Conservation (phyloP, 2,797 vertebrate species). For the Ateles fusciceps region DNA sequence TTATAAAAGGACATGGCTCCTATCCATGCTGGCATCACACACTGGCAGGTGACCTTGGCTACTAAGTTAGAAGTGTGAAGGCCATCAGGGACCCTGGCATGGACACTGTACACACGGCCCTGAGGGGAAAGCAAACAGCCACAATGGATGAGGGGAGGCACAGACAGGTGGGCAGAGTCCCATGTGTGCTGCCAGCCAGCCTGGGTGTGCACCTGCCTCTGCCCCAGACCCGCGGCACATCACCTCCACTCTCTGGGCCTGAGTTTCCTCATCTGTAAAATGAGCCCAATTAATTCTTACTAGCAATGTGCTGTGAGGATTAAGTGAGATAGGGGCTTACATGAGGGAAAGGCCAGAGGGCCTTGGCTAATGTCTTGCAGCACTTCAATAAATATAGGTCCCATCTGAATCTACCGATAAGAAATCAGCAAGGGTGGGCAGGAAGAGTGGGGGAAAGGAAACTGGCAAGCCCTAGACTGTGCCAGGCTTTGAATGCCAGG, state of each 20-base stretch:
- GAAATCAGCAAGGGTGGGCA: background rate
- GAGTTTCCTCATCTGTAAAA: background rate
- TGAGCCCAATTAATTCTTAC: background rate
- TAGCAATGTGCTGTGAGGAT: background rate
- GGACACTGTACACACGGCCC: accelerated
- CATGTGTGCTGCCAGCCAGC: accelerated
- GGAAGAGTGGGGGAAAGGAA: background rate
- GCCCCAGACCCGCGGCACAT: background rate
- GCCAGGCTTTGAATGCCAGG: background rate
- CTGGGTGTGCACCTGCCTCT: background rate
- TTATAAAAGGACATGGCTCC: background rate
- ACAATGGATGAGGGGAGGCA: background rate
- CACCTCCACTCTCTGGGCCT: background rate
- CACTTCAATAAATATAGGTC: background rate
- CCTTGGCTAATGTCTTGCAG: background rate
- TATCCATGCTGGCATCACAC: background rate
- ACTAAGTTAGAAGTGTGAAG: background rate
- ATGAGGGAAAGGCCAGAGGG: background rate
- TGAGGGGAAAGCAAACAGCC: background rate
- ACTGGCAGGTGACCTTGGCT: background rate
- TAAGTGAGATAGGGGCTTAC: background rate
- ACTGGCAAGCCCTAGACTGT: background rate
- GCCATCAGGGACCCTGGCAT: background rate
- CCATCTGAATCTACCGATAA: background rate
- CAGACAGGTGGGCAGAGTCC: background rate